A percentile compares a stretch with the other conserved stretches of the same genome.
phyloP scores from a whole-genome alignment of 2,797 vertebrate genomes.

The Valencia hispanica region DNA sequence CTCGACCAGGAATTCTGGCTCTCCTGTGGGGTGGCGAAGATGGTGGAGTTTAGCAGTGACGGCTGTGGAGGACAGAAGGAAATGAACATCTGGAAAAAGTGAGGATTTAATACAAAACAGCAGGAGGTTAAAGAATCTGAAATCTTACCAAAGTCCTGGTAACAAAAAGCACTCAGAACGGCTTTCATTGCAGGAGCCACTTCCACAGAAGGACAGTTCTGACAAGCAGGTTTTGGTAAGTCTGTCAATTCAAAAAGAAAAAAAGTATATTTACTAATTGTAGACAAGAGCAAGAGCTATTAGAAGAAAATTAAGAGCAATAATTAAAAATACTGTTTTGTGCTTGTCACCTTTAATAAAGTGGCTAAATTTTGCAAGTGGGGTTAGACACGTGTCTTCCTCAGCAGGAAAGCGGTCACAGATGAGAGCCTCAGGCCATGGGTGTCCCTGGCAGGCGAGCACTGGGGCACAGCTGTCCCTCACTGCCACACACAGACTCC shows the following conservation, averaged over 20 bases:
- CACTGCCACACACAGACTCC: constrained; percentile 87
- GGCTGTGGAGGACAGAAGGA: constrained; percentile 64
- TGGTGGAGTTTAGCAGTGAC: constrained; percentile 86
- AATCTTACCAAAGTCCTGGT: constrained; percentile 86
- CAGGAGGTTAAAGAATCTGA: not conserved
- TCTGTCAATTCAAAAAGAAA: constrained; percentile 66
- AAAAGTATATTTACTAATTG: not conserved
- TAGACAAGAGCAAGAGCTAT: not conserved
- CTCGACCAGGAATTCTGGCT: constrained; percentile 83
- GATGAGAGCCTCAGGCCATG: constrained; percentile 85
- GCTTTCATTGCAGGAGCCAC: constrained; percentile 80
- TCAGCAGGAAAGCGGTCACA: constrained; percentile 86
- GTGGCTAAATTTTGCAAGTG: constrained; percentile 77
- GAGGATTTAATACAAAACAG: not conserved
- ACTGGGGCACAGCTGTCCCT: constrained; percentile 85
- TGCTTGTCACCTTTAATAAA: constrained; percentile 82
- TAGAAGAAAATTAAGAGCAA: not conserved
- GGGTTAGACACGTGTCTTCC: constrained; percentile 86
- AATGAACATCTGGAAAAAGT: not conserved
- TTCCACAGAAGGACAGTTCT: constrained; percentile 85
- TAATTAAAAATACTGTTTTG: not conserved
- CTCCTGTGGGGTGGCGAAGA: constrained; percentile 68
- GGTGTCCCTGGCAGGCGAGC: constrained; percentile 85
- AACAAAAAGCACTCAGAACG: constrained; percentile 84
- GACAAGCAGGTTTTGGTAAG: constrained; percentile 86